These are phyloP conservation scores for Cryptosula pallasiana DNA, from an alignment of 2,888 invertebrate genomes.

Conservation along the genomic window DNA sequence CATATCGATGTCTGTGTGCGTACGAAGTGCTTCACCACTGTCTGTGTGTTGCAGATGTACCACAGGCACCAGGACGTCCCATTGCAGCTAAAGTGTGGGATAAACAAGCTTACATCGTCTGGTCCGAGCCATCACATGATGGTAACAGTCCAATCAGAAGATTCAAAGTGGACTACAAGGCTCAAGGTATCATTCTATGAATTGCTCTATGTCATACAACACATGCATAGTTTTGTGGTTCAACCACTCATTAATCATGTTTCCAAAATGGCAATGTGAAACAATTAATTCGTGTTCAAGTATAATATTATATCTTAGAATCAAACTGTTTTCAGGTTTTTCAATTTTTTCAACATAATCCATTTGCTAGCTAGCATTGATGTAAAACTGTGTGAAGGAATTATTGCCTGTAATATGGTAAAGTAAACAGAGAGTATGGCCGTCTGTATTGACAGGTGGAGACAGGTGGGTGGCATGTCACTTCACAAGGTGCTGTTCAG, in stretches of 20 bases:
- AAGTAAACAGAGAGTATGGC: too few relatives aligned
- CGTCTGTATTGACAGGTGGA: constrained; percentile 59
- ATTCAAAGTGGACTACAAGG: constrained; percentile 72
- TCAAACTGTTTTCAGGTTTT: too few relatives aligned
- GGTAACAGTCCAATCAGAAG: constrained; percentile 84
- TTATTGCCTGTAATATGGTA: background rate
- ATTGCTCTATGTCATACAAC: too few relatives aligned
- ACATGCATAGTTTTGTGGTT: too few relatives aligned
- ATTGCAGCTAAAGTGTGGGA: constrained; percentile 75
- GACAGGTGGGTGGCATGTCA: constrained; percentile 80
- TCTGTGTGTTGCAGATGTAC: constrained; percentile 58
- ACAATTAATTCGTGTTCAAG: too few relatives aligned
- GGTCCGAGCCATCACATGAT: constrained; percentile 88
- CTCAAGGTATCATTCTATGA: too few relatives aligned
- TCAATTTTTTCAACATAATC: too few relatives aligned
- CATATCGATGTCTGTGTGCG: too few relatives aligned
- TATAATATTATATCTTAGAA: too few relatives aligned
- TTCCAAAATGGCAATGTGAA: too few relatives aligned
- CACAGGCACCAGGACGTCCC: constrained; percentile 87
- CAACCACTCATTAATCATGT: too few relatives aligned
- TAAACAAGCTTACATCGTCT: constrained; percentile 77
- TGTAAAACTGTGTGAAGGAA: background rate
- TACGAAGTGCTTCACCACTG: background rate
- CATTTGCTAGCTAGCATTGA: too few relatives aligned
- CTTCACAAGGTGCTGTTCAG: constrained; percentile 88